These are phyloP conservation scores for Calephelis nemesis DNA, from an alignment of 1,140 invertebrate genomes.

Conservation along the genomic window DNA sequence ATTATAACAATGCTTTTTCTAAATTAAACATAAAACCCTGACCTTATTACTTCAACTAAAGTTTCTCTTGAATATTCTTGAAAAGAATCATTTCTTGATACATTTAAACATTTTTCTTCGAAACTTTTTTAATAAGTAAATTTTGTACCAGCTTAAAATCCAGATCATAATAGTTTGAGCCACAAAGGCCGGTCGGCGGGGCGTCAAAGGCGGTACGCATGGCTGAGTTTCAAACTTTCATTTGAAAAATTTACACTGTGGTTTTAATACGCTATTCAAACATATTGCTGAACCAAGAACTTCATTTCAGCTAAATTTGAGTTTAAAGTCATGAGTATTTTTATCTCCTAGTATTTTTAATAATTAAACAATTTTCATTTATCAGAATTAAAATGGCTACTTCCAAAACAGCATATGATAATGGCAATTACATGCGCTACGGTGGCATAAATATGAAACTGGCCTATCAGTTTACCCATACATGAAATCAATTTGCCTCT, in stretches of 20 bases:
- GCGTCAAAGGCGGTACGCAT: constrained; percentile 1
- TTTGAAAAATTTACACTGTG: constrained; percentile 15
- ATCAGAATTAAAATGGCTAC: too few relatives aligned
- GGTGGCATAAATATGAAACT: too few relatives aligned
- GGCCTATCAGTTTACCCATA: too few relatives aligned
- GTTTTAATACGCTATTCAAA: background rate
- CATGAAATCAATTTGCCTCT: too few relatives aligned
- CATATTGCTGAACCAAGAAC: too few relatives aligned
- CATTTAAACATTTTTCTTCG: constrained; percentile 7
- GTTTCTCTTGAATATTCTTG: background rate
- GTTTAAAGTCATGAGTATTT: too few relatives aligned
- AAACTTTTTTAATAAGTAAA: constrained; percentile 20
- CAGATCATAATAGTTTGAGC: constrained; percentile 11
- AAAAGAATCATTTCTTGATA: constrained; percentile 10
- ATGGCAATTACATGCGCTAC: too few relatives aligned
- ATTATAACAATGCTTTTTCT: background rate
- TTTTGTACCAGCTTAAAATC: constrained; percentile 3
- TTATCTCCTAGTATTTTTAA: too few relatives aligned
- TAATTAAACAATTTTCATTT: too few relatives aligned
- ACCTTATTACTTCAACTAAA: background rate
- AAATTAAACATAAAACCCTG: background rate
- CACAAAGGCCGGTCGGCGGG: background rate
- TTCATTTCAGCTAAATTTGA: too few relatives aligned
- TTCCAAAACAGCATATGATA: too few relatives aligned
- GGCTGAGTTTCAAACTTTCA: background rate